phyloP scores from a whole-genome alignment of 2,888 invertebrate species.

The Kuschelorhynchus macadamiae region DNA sequence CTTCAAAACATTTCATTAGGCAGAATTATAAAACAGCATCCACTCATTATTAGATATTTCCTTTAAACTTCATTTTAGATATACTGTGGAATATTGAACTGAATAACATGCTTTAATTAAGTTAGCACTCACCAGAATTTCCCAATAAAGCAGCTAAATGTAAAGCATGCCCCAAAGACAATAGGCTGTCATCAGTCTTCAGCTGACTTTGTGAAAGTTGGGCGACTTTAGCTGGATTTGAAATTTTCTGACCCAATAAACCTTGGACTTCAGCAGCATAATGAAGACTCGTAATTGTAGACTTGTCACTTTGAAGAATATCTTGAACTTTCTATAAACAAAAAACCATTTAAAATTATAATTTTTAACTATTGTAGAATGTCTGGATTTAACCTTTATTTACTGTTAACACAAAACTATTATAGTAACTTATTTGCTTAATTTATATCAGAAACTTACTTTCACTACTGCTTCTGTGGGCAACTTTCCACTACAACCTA shows the following conservation, averaged over 20 bases:
- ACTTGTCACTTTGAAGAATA: conserved; percentile 76
- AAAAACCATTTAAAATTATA: too few species aligned
- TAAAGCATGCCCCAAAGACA: conserved; percentile 87
- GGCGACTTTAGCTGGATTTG: conserved; percentile 78
- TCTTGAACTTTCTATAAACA: conserved; percentile 49
- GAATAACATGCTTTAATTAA: too few species aligned
- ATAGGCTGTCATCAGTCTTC: conserved; percentile 85
- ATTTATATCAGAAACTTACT: too few species aligned
- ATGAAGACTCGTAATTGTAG: conserved; percentile 79
- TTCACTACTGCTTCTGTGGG: conserved; percentile 54
- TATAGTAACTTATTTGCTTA: too few species aligned
- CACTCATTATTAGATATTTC: too few species aligned
- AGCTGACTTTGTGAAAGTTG: conserved; percentile 82
- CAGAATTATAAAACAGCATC: too few species aligned
- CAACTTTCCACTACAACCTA: conserved; percentile 62
- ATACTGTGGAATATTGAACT: too few species aligned
- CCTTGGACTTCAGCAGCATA: conserved; percentile 76
- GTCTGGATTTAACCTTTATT: too few species aligned
- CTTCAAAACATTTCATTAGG: too few species aligned
- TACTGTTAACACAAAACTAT: too few species aligned
- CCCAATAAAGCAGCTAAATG: conserved; percentile 82
- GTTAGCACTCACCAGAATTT: conserved; percentile 70
- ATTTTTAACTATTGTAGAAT: too few species aligned
- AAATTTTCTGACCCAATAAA: conserved; percentile 72
- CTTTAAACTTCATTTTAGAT: too few species aligned